phyloP scores from a whole-genome alignment of 2,797 vertebrate species.

The Myotis planiceps region DNA sequence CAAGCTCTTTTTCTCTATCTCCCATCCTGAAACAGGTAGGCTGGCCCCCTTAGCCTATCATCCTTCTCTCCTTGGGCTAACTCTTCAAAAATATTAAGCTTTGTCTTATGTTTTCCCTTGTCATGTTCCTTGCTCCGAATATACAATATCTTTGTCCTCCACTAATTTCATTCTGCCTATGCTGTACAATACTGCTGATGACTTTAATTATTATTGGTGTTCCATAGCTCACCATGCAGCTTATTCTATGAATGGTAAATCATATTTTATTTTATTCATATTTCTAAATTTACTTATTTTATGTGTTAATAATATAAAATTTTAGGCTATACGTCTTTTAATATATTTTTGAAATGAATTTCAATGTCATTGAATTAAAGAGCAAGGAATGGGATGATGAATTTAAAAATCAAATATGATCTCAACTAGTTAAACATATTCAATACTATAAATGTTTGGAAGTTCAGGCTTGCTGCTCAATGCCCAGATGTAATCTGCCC shows the following conservation, averaged over 20 bases:
- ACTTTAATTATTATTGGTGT: background rate
- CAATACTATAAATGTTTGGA: background rate
- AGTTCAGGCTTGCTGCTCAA: background rate
- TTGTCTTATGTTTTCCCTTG: background rate
- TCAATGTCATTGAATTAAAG: background rate
- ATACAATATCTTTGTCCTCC: background rate
- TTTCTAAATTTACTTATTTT: conserved; percentile 19
- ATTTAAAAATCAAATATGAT: background rate
- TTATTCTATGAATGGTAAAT: background rate
- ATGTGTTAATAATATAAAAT: background rate
- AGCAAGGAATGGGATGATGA: background rate
- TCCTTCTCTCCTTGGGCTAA: background rate
- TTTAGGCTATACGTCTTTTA: background rate
- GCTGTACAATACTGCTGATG: background rate
- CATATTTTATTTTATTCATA: background rate
- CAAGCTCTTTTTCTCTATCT: background rate
- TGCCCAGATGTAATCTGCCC: background rate
- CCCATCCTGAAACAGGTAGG: background rate
- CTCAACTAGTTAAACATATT: background rate
- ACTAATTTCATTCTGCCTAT: background rate
- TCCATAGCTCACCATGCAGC: background rate
- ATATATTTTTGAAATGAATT: conserved; percentile 15
- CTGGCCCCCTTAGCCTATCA: background rate
- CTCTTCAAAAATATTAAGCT: background rate
- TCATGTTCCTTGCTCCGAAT: background rate